These are phyloP conservation scores for Epirrita christyi DNA, from an alignment of 2,888 invertebrate genomes.

Conservation along the genomic window DNA sequence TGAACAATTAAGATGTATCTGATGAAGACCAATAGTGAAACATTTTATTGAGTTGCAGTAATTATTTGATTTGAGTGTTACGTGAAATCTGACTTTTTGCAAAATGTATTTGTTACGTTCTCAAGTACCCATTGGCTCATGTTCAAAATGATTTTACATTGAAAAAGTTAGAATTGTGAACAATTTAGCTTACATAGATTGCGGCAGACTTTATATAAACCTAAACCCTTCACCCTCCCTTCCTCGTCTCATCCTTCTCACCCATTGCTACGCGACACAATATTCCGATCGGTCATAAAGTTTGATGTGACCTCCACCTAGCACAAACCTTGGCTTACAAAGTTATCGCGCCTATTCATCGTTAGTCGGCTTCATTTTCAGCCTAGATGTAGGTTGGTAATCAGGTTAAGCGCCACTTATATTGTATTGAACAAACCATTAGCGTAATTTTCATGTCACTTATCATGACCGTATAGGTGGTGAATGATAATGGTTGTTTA, in stretches of 20 bases:
- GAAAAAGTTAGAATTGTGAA: background rate
- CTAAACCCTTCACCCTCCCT: background rate
- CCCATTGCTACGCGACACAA: background rate
- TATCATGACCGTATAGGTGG: slow-evolving; percentile 11
- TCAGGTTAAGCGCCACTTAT: slow-evolving; percentile 14
- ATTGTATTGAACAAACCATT: slow-evolving; percentile 12
- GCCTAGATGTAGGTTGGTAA: slow-evolving; percentile 5
- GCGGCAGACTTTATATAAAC: no score
- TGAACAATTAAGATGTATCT: slow-evolving; percentile 1
- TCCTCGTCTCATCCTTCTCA: no score
- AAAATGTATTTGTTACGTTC: slow-evolving; percentile 1
- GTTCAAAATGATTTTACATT: background rate
- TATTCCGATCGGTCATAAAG: background rate
- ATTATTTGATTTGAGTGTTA: slow-evolving; percentile 12
- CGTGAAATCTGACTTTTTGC: slow-evolving; percentile 8
- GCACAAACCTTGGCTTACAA: slow-evolving; percentile 16
- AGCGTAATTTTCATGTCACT: slow-evolving; percentile 13
- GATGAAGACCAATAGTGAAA: background rate
- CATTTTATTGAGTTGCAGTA: slow-evolving; percentile 8
- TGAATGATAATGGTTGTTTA: background rate
- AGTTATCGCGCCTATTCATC: background rate
- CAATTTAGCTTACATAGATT: background rate
- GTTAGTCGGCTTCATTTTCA: slow-evolving; percentile 9
- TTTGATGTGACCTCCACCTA: background rate
- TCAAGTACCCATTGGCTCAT: background rate